Evolutionary conservation across 2,797 vertebrate genomes (phyloP).

Genomic region (Mormyrops boulengeri): DNA sequence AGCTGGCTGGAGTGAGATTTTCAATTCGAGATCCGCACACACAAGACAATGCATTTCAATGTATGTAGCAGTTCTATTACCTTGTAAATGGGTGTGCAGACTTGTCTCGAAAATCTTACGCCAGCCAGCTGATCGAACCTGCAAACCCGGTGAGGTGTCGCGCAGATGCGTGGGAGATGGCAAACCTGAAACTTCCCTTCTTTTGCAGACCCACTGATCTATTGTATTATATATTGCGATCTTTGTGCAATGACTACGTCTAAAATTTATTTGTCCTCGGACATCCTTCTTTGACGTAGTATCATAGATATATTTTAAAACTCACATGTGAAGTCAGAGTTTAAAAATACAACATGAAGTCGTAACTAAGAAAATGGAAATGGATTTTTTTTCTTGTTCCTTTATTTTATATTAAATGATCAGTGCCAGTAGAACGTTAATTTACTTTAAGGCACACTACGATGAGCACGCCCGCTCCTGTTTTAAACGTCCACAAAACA

Average conservation of each 20-base stretch:
- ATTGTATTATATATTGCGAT: background rate
- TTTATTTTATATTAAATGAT: no score
- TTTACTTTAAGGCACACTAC: background rate
- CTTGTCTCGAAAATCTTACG: no score
- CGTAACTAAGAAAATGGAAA: background rate
- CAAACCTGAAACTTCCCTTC: background rate
- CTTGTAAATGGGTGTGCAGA: no score
- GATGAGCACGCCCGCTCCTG: background rate
- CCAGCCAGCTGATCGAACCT: no score
- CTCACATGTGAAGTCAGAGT: no score
- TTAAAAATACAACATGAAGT: background rate
- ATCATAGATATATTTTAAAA: background rate
- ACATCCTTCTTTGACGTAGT: background rate
- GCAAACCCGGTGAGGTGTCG: no score
- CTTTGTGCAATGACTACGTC: background rate
- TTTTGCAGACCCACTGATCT: background rate
- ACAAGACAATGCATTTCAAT: no score
- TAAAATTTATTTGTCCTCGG: background rate
- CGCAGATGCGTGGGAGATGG: no score
- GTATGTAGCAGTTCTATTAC: no score
- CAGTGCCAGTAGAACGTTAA: background rate
- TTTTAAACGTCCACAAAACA: background rate
- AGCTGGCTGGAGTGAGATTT: no score
- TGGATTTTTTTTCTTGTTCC: no score
- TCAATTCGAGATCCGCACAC: no score